Percentiles rank a stretch among this genome's conserved stretches.
Evolutionary conservation across 2,113 vertebrate species (phyloP).

Genomic region (Meles meles): DNA sequence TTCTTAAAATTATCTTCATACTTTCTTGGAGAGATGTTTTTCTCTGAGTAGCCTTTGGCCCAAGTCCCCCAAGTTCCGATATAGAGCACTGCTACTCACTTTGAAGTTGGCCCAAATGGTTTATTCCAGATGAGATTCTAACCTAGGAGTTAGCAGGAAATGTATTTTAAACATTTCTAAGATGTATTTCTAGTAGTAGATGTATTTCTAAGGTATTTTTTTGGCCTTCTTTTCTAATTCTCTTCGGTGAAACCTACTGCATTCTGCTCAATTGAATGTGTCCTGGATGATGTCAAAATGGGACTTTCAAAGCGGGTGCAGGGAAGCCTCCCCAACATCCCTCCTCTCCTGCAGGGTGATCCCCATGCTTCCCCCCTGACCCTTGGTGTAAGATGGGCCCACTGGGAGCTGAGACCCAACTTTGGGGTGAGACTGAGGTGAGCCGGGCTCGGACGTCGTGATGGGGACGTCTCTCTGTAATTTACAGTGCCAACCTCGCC

Average conservation of each 20-base stretch:
- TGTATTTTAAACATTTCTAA: neutral
- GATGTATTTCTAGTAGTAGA: neutral
- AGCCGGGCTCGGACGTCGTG: neutral
- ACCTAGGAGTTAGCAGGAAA: neutral
- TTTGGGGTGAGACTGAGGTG: neutral
- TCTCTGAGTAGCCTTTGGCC: neutral
- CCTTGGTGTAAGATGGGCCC: neutral
- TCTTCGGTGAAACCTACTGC: neutral
- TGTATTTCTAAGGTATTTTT: neutral
- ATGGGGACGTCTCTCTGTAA: neutral
- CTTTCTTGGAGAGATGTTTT: neutral
- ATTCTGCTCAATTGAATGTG: neutral
- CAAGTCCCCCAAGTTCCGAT: neutral
- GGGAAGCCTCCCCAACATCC: neutral
- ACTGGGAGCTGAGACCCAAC: neutral
- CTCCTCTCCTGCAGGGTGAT: neutral
- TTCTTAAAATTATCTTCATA: neutral
- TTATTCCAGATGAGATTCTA: neutral
- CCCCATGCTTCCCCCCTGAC: too few species aligned
- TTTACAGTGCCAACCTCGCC: fast-evolving
- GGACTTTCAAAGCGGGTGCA: neutral
- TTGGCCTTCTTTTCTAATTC: neutral
- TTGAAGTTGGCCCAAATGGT: neutral
- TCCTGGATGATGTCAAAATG: neutral
- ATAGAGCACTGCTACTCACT: neutral